Base-by-base conservation (phyloP, 1,140 invertebrate genomes). In the Drosophila orena region DNA sequence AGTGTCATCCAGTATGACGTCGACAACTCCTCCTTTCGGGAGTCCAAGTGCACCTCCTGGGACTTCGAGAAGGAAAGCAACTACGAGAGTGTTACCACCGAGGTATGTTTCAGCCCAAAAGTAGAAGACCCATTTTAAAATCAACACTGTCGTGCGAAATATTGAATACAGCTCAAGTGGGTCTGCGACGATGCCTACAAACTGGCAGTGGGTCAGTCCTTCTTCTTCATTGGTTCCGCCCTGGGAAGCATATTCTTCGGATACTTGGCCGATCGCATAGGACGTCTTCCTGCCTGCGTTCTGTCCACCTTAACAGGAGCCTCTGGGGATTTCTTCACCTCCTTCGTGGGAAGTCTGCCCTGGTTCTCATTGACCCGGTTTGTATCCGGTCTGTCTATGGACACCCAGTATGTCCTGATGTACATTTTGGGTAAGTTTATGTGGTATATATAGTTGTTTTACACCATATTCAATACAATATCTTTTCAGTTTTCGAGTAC, bases 401-500 rank as follows among this genome's bases (percentile, higher is more conserved):
- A 95, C 71, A 93, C 93, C 2, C 93, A 94, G 61, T 95, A 94
- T 66, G 93, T 94, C 17, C 93, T 95, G 72, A 95, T 95, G 93
- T 95, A 95, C 60, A 95, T 95, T 52, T 93, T 95, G 62, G 93
- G 94, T 94, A 73, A 86, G 91, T 2, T 0, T n/a, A 8, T 8
- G 24, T 1, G 22, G 6, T 8, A 3, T 12, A 5, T 14, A 14
- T 11, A 24, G 5, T 1, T 37, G 1, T 1, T 1, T 1, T 22
- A 0, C 1, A 11, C 3, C 37, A 22, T 7, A 5, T 0, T 20
- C 0, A 1, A 22, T 0, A n/a, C n/a, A 2, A 11, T 8, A 12
- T 6, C 11, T 6, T 53, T 92, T n/a, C 92, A 85, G 94, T 94
- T 0, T 93, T 94, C 91, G 94, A 95, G 88, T 95, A 95, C 75